These are phyloP conservation scores for Alethe castanea DNA, from an alignment of 2,113 vertebrate species.

Conservation along the genomic window DNA sequence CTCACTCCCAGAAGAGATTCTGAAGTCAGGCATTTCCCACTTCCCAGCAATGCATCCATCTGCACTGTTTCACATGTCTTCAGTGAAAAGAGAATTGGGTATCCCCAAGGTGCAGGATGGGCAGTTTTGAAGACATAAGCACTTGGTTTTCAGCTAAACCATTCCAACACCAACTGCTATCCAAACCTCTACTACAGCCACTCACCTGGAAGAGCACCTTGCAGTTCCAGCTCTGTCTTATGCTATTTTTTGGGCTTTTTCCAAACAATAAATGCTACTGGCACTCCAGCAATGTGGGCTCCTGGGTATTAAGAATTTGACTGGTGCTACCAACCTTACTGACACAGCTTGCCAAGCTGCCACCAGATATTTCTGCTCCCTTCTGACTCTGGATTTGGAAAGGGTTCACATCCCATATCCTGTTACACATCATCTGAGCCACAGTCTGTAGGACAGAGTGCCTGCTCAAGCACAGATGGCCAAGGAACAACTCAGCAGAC, in stretches of 20 bases:
- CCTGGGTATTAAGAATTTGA: neutral
- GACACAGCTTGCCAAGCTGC: neutral
- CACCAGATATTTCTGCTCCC: constrained; percentile 18
- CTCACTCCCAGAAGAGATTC: neutral
- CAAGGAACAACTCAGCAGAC: constrained; percentile 8
- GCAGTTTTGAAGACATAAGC: neutral
- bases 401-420: neutral
- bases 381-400: neutral
- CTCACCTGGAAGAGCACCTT: neutral
- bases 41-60: neutral
- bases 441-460: neutral
- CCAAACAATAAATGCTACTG: neutral
- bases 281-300: neutral
- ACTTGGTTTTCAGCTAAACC: neutral
- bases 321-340: neutral
- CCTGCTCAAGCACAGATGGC: constrained; percentile 32
- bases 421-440: constrained; percentile 12
- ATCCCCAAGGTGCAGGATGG: neutral
- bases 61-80: neutral
- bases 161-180: neutral
- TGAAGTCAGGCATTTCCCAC: neutral
- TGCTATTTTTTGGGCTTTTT: neutral
- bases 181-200: neutral
- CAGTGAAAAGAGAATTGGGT: neutral
- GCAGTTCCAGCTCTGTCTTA: neutral